Evolutionary conservation across 2,888 invertebrate species (phyloP).

Genomic region (Dynastes hyllus): DNA sequence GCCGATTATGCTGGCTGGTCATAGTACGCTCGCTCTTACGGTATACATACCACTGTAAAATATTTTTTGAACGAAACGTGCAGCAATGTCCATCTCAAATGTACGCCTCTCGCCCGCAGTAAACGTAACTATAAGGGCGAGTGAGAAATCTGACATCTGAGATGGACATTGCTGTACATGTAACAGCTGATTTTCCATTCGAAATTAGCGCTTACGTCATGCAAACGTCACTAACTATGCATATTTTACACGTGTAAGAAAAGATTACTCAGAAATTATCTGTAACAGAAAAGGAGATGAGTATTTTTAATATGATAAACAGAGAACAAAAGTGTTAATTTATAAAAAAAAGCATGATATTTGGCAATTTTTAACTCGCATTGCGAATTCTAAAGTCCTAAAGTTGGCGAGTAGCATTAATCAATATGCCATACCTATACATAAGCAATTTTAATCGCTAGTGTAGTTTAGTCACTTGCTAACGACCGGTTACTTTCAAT

Average conservation of each 20-base stretch:
- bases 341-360: neutral
- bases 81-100: no score
- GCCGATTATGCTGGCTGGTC: no score
- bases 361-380: neutral
- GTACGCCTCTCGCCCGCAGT: no score
- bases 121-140: no score
- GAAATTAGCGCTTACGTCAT: constrained; percentile 19
- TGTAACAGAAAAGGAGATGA: neutral
- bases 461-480: neutral
- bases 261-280: neutral
- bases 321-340: constrained; percentile 21
- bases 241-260: constrained; percentile 2
- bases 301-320: constrained; percentile 6
- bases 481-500: neutral
- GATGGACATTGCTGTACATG: neutral
- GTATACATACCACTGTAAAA: no score
- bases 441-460: neutral
- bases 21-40: no score
- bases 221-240: constrained; percentile 5
- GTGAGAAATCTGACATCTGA: no score
- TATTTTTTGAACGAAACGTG: no score
- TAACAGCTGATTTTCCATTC: constrained; percentile 13
- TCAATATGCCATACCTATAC: no score
- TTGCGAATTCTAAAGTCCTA: constrained; percentile 6
- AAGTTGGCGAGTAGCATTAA: constrained; percentile 11